Evolutionary conservation across 2,113 vertebrate species (phyloP).

Genomic region (Dinomys branickii): DNA sequence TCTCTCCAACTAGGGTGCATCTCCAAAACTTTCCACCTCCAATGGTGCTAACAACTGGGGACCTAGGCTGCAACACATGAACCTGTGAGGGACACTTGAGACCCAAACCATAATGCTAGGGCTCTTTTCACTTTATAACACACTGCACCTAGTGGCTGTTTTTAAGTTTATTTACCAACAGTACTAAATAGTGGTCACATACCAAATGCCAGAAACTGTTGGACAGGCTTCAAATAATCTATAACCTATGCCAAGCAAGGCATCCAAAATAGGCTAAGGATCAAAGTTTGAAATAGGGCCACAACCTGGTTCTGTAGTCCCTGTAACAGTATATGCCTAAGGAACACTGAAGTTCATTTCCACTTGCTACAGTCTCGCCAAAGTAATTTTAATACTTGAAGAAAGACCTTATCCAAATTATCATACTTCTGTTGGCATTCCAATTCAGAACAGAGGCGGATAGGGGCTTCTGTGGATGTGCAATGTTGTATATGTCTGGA

Average conservation of each 20-base stretch:
- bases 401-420: constrained; percentile 77
- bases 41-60: neutral
- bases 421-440: constrained; percentile 73
- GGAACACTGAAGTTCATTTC: constrained; percentile 63
- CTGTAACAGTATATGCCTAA: neutral
- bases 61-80: neutral
- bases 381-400: constrained; percentile 65
- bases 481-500: neutral
- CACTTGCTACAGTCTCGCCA: constrained; percentile 7
- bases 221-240: neutral
- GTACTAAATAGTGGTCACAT: neutral
- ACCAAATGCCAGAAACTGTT: neutral
- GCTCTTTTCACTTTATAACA: neutral
- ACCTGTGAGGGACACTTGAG: neutral
- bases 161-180: constrained; percentile 18
- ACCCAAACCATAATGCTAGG: neutral
- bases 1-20: neutral
- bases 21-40: too few relatives aligned
- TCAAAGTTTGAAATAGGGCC: neutral
- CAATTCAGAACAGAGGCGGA: constrained; percentile 61
- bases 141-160: neutral
- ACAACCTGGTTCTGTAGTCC: neutral
- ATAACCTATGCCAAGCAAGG: neutral
- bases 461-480: constrained; percentile 36
- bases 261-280: neutral